Evolutionary conservation across 2,113 vertebrate species (phyloP), one percentile per base, ranked within the genome.

Genomic region (Physeter macrocephalus): DNA sequence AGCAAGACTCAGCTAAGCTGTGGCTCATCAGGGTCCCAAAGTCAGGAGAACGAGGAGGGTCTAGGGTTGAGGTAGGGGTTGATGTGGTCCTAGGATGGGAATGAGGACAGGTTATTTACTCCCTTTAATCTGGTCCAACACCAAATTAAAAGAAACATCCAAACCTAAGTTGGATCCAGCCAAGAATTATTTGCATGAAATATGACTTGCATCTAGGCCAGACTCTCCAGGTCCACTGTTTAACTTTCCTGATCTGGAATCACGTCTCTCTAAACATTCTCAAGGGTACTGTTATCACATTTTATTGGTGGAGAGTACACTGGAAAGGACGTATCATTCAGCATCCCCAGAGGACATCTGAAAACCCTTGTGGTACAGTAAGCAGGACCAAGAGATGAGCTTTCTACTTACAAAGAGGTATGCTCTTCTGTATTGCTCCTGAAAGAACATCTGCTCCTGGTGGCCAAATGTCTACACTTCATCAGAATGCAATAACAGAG

Each of bases 401-500:
- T 89, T 87, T 87, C 36, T 67, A 57, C 62, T 59, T 82, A 52
- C 74, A 92, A 67, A 95, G 64, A 93, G 31, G 54, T n/a, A 11
- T 69, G 67, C 27, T 96, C 78, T 46, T 72, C 87, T 77, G 57
- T 57, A 69, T 31, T 6, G 34, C 72, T 94, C 82, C 88, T 72
- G 36, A 83, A 52, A 95, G 25, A 69, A 83, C 0, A 75, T 46
- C 77, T 72, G 52, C 8, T 94, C 57, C 84, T 82, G 52, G 78
- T 93, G 93, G 95, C 90, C 95, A 94, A 97, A 81, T 10, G 93
- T 94, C 97, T 97, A 90, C 54, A 97, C 95, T 93, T 98, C 97
- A 96, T 97, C 96, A 98, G 94, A 96, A 97, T 98, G 90, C 96
- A 98, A 59, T 86, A 89, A 96, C 82, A 93, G 93, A 95, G 77